Conservation (phyloP, 2,797 vertebrate species). For the Ctenosaura bakeri region DNA sequence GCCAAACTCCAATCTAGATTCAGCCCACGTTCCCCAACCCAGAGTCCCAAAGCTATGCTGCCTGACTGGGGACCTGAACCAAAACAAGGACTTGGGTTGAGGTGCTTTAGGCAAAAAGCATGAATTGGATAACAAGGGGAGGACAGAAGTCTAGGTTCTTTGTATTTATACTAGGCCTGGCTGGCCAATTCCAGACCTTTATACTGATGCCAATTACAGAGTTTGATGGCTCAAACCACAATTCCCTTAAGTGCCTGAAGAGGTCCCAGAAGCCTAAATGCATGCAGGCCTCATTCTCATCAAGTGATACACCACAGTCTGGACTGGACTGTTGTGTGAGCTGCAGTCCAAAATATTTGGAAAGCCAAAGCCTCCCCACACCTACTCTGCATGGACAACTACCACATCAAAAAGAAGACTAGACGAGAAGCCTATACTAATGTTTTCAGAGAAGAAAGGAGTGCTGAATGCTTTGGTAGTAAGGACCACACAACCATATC, state of each 20-base stretch:
- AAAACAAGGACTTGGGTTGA: not conserved
- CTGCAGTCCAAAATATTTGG: not conserved
- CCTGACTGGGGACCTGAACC: not conserved
- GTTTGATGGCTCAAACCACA: not conserved
- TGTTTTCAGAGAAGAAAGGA: not conserved
- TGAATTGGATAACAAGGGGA: not conserved
- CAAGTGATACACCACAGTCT: not conserved
- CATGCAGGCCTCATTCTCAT: not conserved
- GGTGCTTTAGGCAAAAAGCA: not conserved
- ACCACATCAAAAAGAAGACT: not conserved
- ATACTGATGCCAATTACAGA: not conserved
- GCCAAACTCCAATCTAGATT: not conserved
- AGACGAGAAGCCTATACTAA: not conserved
- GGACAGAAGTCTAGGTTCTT: not conserved
- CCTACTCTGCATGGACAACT: not conserved
- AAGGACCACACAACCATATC: too few relatives aligned
- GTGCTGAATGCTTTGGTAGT: not conserved
- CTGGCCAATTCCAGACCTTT: not conserved
- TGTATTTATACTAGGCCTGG: not conserved
- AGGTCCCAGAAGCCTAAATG: not conserved
- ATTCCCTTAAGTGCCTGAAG: not conserved
- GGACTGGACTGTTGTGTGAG: not conserved
- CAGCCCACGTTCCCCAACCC: not conserved
- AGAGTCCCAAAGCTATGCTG: not conserved
- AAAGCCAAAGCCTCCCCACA: not conserved